Base-by-base conservation (phyloP, 2,888 invertebrate genomes). In the Chydorus sphaericus region DNA sequence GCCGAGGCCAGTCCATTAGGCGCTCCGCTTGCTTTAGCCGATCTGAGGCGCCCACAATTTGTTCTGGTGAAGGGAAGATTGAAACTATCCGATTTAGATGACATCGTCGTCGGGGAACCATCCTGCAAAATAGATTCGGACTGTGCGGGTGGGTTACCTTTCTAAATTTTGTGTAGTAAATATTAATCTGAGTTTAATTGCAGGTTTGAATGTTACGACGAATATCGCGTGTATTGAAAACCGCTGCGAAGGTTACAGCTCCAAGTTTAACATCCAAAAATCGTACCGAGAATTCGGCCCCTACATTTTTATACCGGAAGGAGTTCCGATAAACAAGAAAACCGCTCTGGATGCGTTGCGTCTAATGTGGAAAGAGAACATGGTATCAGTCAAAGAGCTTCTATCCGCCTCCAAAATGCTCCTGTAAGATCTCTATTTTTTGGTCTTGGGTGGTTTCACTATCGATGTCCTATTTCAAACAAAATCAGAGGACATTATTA, bases 61-160 rank as follows among this genome's bases (percentile, higher is more conserved):
- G 51, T 56, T 6, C n/a, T 30, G 5, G 18, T 39, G 10, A 30
- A 11, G 29, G 52, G 52, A 18, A 14, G 29, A 26, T 30, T 56
- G n/a, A 56, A 56, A 33, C 53, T 56, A 37, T 14, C 56, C 7
- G 56, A 56, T 53, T 29, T 52, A 8, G 56, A 56, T 26, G 51
- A 51, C 8, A 18, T 56, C 28, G 36, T 33, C 16, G 20, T 53
- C 52, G 56, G 18, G 6, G 56, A 56, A 20, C 56, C 44, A 14
- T 20, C 16, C 4, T 56, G 56, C n/a, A 1, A 6, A 23, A 11
- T 33, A 6, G 10, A 20, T 6, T 16, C 14, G 6, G 52, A 53
- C 26, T 56, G 56, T 33, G 18, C 28, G 28, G 39, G 33, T 52
- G 28, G n/a, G n/a, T n/a, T n/a, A n/a, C n/a, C n/a, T n/a, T n/a